Base-by-base conservation (phyloP, 1,140 invertebrate species). In the Myzus persicae region DNA sequence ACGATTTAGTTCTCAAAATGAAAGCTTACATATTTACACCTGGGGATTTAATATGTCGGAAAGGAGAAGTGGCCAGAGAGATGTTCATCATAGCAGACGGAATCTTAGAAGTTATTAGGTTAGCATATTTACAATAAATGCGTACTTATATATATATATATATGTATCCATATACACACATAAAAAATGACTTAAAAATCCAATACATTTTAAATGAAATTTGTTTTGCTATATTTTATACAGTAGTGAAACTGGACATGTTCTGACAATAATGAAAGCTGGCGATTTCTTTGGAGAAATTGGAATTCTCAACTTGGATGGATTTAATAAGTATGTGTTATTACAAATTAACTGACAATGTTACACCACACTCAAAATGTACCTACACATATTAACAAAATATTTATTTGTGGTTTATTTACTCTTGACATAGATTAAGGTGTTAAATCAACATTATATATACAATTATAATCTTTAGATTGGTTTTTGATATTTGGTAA, bases 81-180 rank as follows among this genome's bases (percentile, higher is more conserved):
- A 99, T 99, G 98, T 99, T 99, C 95, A 99, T 99, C 94, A 99
- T 99, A 94, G 98, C 98, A 22, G 98, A 99, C 95, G 99, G 99
- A 18, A 98, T 99, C 94, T 96, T 99, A 44, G 98, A 99, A 96
- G 98, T 99, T 26, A 97, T 98, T 94, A 97, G 96, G 96, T 97
- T 95, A 94, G 14, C 31, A 76, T n/a, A 76, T 36, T 76, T 76
- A 18, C 14, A n/a, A 18, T 76, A 31, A 14, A 59, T 0, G 11
- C 11, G 9, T 31, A 67, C 31, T 11, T 59, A 3, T 54, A 54
- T 59, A 26, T 51, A 51, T 51, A 22, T 51, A 51, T 51, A 48
- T 14, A 48, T 48, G 14, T 48, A 51, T 22, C 22, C 1, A 54
- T 8, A 26, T 9, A 9, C 22, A 26, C 5, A 24, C 5, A 54